Percentiles rank a stretch among this genome's conserved stretches.
Conservation (phyloP, 2,888 invertebrate genomes). For the Lysandra bellargus region DNA sequence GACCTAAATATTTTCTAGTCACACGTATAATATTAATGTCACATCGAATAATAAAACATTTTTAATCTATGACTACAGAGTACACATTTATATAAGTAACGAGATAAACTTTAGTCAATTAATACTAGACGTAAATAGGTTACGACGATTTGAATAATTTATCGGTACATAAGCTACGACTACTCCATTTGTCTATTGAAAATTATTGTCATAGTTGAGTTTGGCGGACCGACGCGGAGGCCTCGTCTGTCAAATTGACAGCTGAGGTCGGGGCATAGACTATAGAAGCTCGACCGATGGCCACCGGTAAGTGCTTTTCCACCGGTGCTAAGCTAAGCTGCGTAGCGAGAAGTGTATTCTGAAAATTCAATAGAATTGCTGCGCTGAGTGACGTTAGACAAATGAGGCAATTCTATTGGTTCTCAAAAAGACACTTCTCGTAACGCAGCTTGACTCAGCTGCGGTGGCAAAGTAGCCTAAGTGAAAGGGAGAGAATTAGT, state of each 20-base stretch:
- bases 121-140: slow-evolving; percentile 2
- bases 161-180: slow-evolving; percentile 38
- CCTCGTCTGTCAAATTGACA: not conserved
- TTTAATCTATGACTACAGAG: not conserved
- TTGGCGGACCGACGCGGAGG: slow-evolving; percentile 47
- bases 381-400: no score
- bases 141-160: not conserved
- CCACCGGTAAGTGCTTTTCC: not conserved
- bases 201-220: slow-evolving; percentile 69
- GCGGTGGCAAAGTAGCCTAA: not conserved
- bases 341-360: not conserved
- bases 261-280: not conserved
- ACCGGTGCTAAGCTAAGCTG: not conserved
- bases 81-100: not conserved
- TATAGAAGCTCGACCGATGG: not conserved
- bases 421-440: not conserved
- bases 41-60: not conserved
- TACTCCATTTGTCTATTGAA: slow-evolving; percentile 52
- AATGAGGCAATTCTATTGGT: no score
- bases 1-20: not conserved
- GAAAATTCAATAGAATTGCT: no score
- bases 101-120: slow-evolving; percentile 5
- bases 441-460: not conserved
- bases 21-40: not conserved
- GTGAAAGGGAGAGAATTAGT: not conserved